phyloP scores from a whole-genome alignment of 2,888 invertebrate genomes.

The Agonopterix alstromeriana region DNA sequence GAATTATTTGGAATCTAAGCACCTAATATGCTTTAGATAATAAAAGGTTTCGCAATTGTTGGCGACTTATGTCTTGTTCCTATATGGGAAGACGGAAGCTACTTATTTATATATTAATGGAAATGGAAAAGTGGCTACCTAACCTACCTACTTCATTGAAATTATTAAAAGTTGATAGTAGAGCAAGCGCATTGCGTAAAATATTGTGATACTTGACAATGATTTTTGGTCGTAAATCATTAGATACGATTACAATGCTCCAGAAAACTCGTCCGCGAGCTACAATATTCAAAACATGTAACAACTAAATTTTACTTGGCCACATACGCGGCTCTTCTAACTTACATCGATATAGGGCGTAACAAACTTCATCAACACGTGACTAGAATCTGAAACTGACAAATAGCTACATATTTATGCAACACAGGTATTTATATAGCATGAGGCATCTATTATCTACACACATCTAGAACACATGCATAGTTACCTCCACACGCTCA shows the following conservation, averaged over 20 bases:
- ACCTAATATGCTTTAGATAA: slow-evolving; percentile 66
- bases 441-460: slow-evolving; percentile 47
- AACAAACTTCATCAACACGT: slow-evolving; percentile 34
- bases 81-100: too few relatives aligned
- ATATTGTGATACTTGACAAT: too few relatives aligned
- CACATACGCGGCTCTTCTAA: not conserved
- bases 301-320: too few relatives aligned
- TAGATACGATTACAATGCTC: too few relatives aligned
- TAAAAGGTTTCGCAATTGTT: slow-evolving; percentile 61
- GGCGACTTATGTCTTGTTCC: slow-evolving; percentile 13
- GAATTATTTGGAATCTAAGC: slow-evolving; percentile 67
- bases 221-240: too few relatives aligned
- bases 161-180: too few relatives aligned
- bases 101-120: too few relatives aligned
- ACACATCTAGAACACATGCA: slow-evolving; percentile 66
- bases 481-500: slow-evolving; percentile 57
- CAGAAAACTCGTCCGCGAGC: too few relatives aligned
- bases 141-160: too few relatives aligned
- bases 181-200: too few relatives aligned
- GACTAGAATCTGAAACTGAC: slow-evolving; percentile 37
- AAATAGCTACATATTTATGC: slow-evolving; percentile 24
- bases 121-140: too few relatives aligned
- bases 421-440: slow-evolving; percentile 22
- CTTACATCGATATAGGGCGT: slow-evolving; percentile 18
- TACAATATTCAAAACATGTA: not conserved